Percentiles rank a stretch among this genome's conserved stretches.
phyloP scores from a whole-genome alignment of 2,888 invertebrate genomes.

The Apodemia duryi region DNA sequence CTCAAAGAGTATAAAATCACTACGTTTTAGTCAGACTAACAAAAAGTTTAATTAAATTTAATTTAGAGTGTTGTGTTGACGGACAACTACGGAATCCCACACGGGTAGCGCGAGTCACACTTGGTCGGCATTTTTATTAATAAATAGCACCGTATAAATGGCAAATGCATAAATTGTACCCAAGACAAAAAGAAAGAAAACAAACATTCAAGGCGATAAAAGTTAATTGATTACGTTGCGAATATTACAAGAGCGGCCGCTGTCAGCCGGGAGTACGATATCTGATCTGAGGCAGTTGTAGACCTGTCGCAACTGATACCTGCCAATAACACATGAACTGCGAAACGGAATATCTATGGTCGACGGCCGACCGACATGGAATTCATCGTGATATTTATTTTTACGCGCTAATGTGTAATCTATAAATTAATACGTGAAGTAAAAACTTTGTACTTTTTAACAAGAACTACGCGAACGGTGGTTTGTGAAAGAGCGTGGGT shows the following conservation, averaged over 20 bases:
- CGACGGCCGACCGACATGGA: neutral
- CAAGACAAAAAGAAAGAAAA: neutral
- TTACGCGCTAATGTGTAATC: neutral
- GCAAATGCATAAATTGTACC: slow-evolving; percentile 3
- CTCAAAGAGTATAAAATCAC: no score
- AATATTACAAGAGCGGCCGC: slow-evolving; percentile 14
- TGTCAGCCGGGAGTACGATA: slow-evolving; percentile 1
- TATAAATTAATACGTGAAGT: no score
- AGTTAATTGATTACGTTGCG: slow-evolving; percentile 10
- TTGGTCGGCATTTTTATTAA: no score
- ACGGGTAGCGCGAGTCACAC: no score
- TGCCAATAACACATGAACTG: slow-evolving; percentile 11
- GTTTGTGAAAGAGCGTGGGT: no score
- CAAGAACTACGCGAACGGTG: no score
- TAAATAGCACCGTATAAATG: neutral
- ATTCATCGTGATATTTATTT: neutral
- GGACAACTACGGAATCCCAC: no score
- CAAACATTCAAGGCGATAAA: slow-evolving; percentile 1
- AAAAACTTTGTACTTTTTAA: no score
- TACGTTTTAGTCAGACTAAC: no score
- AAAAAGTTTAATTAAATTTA: no score
- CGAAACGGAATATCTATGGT: neutral
- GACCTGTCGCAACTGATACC: slow-evolving; percentile 13
- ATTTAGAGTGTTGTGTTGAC: no score
- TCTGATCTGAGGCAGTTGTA: neutral